Evolutionary conservation across 1,140 invertebrate species (phyloP).

Genomic region (Psix sp.): DNA sequence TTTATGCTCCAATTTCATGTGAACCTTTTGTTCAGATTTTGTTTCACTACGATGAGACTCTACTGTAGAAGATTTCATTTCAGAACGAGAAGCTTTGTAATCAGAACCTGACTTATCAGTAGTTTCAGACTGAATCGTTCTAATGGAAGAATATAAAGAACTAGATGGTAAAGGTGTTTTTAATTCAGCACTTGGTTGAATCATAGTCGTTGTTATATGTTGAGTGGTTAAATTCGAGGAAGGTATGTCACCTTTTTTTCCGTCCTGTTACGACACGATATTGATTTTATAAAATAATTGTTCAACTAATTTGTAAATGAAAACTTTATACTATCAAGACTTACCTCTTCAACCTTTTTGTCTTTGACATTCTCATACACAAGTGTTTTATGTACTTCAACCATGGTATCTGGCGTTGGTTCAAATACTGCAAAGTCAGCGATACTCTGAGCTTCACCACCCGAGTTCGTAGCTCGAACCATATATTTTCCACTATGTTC

Average conservation of each 20-base stretch:
- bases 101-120: conserved; percentile 44
- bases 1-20: conserved; percentile 76
- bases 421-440: conserved; percentile 87
- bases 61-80: conserved; percentile 72
- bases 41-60: conserved; percentile 73
- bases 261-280: conserved; percentile 61
- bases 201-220: conserved; percentile 69
- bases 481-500: conserved; percentile 84
- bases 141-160: conserved; percentile 63
- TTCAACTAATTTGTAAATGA: not conserved
- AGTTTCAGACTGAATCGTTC: conserved; percentile 63
- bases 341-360: conserved; percentile 71
- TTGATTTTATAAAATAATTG: not conserved
- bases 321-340: too few relatives aligned
- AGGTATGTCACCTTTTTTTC: conserved; percentile 68
- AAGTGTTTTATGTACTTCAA: conserved; percentile 82
- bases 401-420: conserved; percentile 82
- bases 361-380: conserved; percentile 79
- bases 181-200: conserved; percentile 68
- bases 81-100: conserved; percentile 65
- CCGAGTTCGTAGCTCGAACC: conserved; percentile 84
- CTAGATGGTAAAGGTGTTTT: conserved; percentile 65
- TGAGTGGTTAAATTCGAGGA: conserved; percentile 68
- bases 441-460: conserved; percentile 86
- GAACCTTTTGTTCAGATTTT: conserved; percentile 75